phyloP scores from a whole-genome alignment of 2,888 invertebrate species.

The Aleiodes alternator region DNA sequence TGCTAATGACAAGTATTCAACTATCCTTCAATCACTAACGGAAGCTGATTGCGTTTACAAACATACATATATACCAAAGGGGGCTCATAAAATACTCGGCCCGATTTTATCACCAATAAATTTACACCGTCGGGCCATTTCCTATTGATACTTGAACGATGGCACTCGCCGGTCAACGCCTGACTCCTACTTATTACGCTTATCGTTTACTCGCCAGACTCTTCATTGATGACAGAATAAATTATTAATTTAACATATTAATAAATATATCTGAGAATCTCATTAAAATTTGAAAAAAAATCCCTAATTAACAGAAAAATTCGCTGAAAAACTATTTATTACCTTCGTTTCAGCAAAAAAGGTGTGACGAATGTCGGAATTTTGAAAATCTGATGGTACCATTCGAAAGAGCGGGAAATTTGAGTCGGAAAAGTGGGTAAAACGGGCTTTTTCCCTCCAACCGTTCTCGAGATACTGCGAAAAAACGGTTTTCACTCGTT shows the following conservation, averaged over 20 bases:
- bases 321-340: too few relatives aligned
- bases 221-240: conserved; percentile 1
- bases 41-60: conserved; percentile 50
- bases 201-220: background rate
- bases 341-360: too few relatives aligned
- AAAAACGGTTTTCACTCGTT: too few relatives aligned
- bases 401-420: too few relatives aligned
- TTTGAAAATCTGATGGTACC: too few relatives aligned
- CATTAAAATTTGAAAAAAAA: too few relatives aligned
- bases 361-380: too few relatives aligned
- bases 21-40: conserved; percentile 38
- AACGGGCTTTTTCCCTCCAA: too few relatives aligned
- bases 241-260: conserved; percentile 6
- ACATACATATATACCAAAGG: conserved; percentile 58
- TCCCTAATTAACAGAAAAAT: too few relatives aligned
- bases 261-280: too few relatives aligned
- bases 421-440: too few relatives aligned
- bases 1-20: conserved; percentile 40
- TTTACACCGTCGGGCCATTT: conserved; percentile 62
- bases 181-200: conserved; percentile 8
- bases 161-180: conserved; percentile 48
- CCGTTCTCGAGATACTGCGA: too few relatives aligned
- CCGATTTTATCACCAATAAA: conserved; percentile 71
- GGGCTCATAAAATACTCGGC: conserved; percentile 66
- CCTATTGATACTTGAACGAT: conserved; percentile 49